Conservation (phyloP, 2,797 vertebrate species). For the Microctenopoma steveboyesi region DNA sequence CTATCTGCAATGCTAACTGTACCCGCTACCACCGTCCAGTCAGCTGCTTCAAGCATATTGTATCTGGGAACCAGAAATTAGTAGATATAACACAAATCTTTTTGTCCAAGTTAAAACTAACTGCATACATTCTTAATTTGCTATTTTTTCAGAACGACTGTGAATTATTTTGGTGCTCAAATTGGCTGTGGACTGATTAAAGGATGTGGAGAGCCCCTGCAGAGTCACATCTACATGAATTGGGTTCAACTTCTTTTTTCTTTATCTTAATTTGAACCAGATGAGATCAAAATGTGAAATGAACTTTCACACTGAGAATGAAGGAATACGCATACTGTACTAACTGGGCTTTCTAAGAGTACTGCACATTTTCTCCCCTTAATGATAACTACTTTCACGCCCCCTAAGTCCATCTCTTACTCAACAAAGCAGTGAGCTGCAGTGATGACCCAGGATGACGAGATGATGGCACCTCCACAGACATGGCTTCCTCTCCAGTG, state of each 20-base stretch:
- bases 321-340: background rate
- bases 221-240: background rate
- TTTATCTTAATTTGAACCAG: background rate
- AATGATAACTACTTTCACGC: background rate
- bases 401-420: constrained; percentile 71
- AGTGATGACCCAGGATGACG: constrained; percentile 81
- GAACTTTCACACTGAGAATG: background rate
- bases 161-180: background rate
- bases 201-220: background rate
- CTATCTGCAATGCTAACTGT: constrained; percentile 61
- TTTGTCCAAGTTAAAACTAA: no score
- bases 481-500: constrained; percentile 81
- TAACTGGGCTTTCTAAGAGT: background rate
- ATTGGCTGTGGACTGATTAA: background rate
- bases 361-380: background rate
- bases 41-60: constrained; percentile 61
- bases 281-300: background rate
- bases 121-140: no score
- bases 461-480: constrained; percentile 82
- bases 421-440: constrained; percentile 85
- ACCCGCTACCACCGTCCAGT: constrained; percentile 81
- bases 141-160: no score
- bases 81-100: no score
- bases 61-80: constrained; percentile 57
- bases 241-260: background rate